Base-by-base conservation (phyloP, 2,797 vertebrate species). In the Fistularia tabacaria region DNA sequence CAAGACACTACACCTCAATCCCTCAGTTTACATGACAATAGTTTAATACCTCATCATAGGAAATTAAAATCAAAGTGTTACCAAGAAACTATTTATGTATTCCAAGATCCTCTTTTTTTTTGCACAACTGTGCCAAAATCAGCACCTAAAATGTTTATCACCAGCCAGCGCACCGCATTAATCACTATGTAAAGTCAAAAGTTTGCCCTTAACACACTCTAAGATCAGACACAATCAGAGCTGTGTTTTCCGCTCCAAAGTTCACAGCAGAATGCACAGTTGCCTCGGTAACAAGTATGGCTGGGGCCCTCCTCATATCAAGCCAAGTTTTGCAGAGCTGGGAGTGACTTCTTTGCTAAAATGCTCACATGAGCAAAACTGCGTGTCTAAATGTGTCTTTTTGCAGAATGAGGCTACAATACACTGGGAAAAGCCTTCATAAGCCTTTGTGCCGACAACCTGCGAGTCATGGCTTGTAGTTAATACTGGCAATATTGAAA, bases 201-300 rank as follows among this genome's bases (percentile, higher is more conserved):
- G 68, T 79, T 77, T 61, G 65, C 48, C 59, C 52, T 40, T 25
- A 25, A 57, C 58, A 48, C 59, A 25, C 44, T 52, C 43, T 70
- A 49, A 87, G 82, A 84, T 90, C 87, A 85, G 44, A 66, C 79
- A 83, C 85, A 86, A 85, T 82, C 73, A 59, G 48, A 2, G 57
- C 79, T 74, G 81, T 86, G 78, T 78, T 76, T 53, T 69, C 73
- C 36, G 77, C 76, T 83, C 76, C 81, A 88, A 89, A 91, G 88
- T 91, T 90, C 89, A 88, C 77, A 79, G 70, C 63, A 71, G 72
- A 86, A 54, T 68, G 85, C 73, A 69, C 73, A 7, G 85, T 88
- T 50, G 11, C 87, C 81, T 47, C 36, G 83, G 87, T 73, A 80
- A 90, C 87, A 15, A 25, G 38, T 74, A 67, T 70, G 68, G 74